Base-by-base conservation (phyloP, 2,113 vertebrate genomes). In the Engraulis encrasicolus region DNA sequence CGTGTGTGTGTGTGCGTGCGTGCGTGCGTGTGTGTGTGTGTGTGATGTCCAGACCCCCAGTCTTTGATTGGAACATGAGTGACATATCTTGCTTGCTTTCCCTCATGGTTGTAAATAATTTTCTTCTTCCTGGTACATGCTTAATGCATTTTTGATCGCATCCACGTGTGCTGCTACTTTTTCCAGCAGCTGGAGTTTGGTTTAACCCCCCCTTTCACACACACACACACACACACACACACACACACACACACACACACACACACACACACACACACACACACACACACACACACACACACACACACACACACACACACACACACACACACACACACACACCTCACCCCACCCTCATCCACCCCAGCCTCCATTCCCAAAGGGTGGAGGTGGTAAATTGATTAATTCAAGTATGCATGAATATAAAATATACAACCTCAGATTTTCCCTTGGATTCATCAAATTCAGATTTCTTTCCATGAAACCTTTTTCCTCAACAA, bases 11-110 rank as follows among this genome's bases (percentile, higher is more conserved):
- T n/a, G n/a, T n/a, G n/a, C n/a, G n/a, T n/a, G n/a, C n/a, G n/a
- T n/a, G n/a, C n/a, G n/a, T n/a, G n/a, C n/a, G n/a, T n/a, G n/a
- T n/a, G n/a, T n/a, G n/a, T n/a, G n/a, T n/a, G n/a, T n/a, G n/a
- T n/a, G n/a, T n/a, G n/a, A n/a, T n/a, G n/a, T n/a, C n/a, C n/a
- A n/a, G n/a, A n/a, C n/a, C 27, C 66, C 23, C 66, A 74, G 66
- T 14, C 66, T 74, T 31, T 74, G 66, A 74, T 31, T 74, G 66
- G 27, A 31, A 31, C 66, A 74, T 74, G 66, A 74, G 66, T 74
- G 66, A 74, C 66, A 74, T 31, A 74, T 74, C 66, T 74, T 74
- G 66, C 27, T 74, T 74, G 66, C 66, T 34, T 74, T 74, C 66
- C n/a, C 66, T 27, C 12, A 27, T 74, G 66, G 66, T 74, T 74